These are phyloP conservation scores for Rhinogobio ventralis DNA, from an alignment of 2,797 vertebrate genomes.

Conservation along the genomic window DNA sequence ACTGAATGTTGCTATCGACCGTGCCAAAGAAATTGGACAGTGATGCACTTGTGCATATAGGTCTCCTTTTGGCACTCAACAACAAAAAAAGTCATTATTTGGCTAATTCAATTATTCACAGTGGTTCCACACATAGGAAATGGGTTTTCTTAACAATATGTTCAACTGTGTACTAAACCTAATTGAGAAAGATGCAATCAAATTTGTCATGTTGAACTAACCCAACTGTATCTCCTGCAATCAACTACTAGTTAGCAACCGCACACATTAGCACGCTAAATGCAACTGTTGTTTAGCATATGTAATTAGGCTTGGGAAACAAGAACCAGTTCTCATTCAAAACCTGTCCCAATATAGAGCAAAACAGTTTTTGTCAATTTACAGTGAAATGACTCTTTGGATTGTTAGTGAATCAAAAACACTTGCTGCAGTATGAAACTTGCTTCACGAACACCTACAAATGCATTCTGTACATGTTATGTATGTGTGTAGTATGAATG, in stretches of 20 bases:
- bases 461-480: too few species aligned
- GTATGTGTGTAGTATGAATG: too few species aligned
- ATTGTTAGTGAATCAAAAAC: too few species aligned
- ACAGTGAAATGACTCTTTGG: too few species aligned
- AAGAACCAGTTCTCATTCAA: neutral
- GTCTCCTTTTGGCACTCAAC: neutral
- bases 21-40: slow-evolving; percentile 1
- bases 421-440: too few species aligned
- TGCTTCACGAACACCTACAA: too few species aligned
- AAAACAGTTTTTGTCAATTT: too few species aligned
- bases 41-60: neutral
- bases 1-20: neutral
- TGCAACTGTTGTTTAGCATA: neutral
- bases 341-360: too few species aligned
- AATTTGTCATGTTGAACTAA: neutral
- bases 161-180: neutral
- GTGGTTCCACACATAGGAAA: neutral
- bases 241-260: neutral
- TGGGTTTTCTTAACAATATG: neutral
- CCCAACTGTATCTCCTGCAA: neutral
- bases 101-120: slow-evolving; percentile 13
- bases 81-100: neutral
- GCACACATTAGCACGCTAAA: neutral
- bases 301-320: neutral
- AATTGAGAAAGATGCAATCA: neutral